These are phyloP conservation scores for Echinometra lucunter DNA, from an alignment of 53 echinoderm and acorn worm species.

Conservation along the genomic window DNA sequence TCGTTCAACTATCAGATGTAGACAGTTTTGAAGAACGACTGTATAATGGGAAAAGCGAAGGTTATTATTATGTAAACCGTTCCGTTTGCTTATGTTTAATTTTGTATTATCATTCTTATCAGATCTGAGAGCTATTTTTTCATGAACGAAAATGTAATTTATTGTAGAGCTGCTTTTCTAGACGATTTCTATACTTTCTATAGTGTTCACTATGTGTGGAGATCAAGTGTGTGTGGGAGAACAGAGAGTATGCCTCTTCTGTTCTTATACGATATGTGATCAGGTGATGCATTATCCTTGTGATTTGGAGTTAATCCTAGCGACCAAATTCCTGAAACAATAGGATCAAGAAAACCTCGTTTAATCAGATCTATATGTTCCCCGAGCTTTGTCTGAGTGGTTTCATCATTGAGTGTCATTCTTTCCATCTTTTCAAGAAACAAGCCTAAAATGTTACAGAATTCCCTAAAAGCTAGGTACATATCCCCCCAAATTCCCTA, in stretches of 20 bases:
- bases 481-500: too few relatives aligned
- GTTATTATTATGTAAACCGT: not conserved
- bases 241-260: not conserved
- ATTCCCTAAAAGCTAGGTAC: not conserved
- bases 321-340: not conserved
- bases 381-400: not conserved
- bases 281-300: not conserved
- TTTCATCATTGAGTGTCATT: not conserved
- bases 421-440: not conserved
- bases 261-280: not conserved
- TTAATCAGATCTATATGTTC: not conserved
- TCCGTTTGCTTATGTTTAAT: conserved; percentile 1
- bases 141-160: conserved; percentile 34
- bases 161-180: conserved; percentile 19
- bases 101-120: conserved; percentile 49
- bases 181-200: conserved; percentile 31
- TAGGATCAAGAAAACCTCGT: not conserved
- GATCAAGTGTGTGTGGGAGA: not conserved
- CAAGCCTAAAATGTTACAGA: not conserved
- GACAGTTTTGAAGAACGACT: conserved; percentile 22
- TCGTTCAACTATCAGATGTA: not conserved
- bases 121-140: conserved; percentile 62
- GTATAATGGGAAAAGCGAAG: not conserved
- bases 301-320: not conserved
- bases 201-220: conserved; percentile 26